Conservation (phyloP, 2,888 invertebrate species). For the Cheilosia grossa region DNA sequence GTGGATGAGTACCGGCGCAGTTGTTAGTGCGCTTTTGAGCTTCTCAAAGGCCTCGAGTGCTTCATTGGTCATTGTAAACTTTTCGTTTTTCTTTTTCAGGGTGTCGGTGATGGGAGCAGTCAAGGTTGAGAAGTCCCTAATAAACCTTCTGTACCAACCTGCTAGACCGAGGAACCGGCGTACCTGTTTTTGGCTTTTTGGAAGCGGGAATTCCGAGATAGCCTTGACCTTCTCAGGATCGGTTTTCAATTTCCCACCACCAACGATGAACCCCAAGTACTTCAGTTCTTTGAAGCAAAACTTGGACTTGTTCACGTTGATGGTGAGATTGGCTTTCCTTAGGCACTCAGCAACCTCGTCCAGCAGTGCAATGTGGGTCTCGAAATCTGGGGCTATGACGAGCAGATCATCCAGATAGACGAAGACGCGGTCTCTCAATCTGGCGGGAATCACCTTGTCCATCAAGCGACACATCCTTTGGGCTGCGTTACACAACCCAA, state of each 20-base stretch:
- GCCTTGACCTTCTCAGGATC: conserved; percentile 3
- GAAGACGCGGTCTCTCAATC: conserved; percentile 4
- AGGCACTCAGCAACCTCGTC: conserved; percentile 23
- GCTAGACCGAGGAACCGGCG: neutral
- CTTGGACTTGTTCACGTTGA: too few species aligned
- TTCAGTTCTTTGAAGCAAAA: too few species aligned
- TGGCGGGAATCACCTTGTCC: conserved; percentile 18
- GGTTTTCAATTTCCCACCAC: conserved; percentile 29
- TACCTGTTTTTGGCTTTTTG: too few species aligned
- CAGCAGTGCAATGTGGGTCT: conserved; percentile 28
- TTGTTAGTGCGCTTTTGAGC: conserved; percentile 43
- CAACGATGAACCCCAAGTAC: too few species aligned
- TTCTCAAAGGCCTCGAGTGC: conserved; percentile 47
- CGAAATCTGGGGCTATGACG: conserved; percentile 30
- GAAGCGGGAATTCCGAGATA: conserved; percentile 1
- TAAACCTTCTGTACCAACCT: neutral
- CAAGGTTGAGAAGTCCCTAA: too few species aligned
- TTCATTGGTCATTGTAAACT: conserved; percentile 34
- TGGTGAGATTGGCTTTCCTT: too few species aligned
- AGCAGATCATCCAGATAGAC: neutral
- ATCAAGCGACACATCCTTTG: conserved; percentile 59
- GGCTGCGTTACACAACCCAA: conserved; percentile 47
- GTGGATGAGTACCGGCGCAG: conserved; percentile 57
- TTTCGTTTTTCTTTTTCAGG: neutral
- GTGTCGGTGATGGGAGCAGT: neutral